Evolutionary conservation across 2,888 invertebrate species (phyloP).

Genomic region (Kryphioiulus occultus): DNA sequence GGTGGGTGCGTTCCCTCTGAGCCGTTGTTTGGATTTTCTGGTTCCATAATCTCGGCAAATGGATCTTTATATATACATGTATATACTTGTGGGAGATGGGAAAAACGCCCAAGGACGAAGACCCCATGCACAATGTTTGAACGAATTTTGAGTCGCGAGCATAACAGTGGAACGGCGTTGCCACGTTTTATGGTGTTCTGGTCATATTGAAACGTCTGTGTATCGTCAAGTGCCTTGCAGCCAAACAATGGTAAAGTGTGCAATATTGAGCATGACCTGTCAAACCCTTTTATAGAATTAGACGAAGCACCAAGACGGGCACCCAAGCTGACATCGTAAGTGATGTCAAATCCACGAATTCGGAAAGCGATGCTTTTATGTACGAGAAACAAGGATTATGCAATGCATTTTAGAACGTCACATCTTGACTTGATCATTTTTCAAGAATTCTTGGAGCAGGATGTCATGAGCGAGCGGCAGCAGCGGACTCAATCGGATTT

Average conservation of each 20-base stretch:
- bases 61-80: not conserved
- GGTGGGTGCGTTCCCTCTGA: not conserved
- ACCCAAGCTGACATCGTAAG: not conserved
- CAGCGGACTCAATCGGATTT: not conserved
- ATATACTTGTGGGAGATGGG: not conserved
- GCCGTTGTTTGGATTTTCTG: not conserved
- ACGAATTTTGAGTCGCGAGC: not conserved
- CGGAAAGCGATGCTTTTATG: not conserved
- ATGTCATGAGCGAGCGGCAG: too few species aligned
- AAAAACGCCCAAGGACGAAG: not conserved
- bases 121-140: not conserved
- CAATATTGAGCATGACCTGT: not conserved
- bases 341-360: not conserved
- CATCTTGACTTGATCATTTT: not conserved
- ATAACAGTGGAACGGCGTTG: not conserved
- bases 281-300: not conserved
- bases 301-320: not conserved
- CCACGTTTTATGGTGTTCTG: not conserved
- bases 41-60: not conserved
- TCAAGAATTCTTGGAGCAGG: too few species aligned
- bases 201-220: not conserved
- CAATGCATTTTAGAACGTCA: not conserved
- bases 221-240: not conserved
- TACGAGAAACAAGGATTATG: not conserved
- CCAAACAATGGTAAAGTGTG: too few species aligned